These are phyloP conservation scores for Bucco capensis DNA, from an alignment of 2,113 vertebrate species.

Conservation along the genomic window DNA sequence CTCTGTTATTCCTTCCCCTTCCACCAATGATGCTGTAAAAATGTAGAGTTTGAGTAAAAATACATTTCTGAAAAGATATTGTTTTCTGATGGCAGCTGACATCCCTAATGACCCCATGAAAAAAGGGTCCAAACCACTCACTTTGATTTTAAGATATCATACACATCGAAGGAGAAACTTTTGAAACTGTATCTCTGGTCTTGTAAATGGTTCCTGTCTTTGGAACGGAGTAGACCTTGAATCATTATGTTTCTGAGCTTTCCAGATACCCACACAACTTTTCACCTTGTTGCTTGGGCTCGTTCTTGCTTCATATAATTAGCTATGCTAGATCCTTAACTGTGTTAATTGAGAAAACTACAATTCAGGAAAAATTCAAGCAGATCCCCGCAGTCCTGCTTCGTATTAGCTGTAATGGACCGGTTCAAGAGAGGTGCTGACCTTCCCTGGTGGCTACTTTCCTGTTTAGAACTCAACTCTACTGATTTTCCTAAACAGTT, in stretches of 20 bases:
- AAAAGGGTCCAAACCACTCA: background rate
- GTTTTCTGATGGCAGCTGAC: background rate
- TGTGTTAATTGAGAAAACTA: background rate
- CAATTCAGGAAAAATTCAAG: background rate
- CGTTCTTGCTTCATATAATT: background rate
- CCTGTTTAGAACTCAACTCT: background rate
- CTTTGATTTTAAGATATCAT: background rate
- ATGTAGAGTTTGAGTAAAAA: background rate
- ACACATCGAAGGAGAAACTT: background rate
- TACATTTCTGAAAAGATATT: background rate
- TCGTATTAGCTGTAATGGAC: background rate
- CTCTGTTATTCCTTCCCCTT: background rate
- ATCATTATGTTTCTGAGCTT: background rate
- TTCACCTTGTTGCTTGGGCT: background rate
- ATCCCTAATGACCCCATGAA: background rate
- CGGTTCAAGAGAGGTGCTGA: background rate
- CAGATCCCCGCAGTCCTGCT: background rate
- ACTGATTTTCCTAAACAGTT: background rate
- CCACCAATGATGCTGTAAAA: background rate
- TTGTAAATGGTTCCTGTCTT: background rate
- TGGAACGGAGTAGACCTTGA: background rate
- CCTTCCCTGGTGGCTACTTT: background rate
- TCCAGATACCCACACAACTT: background rate
- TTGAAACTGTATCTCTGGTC: background rate
- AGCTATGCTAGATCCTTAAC: background rate